Conservation (phyloP, 1,140 invertebrate species). For the Zaprionus ornatus region DNA sequence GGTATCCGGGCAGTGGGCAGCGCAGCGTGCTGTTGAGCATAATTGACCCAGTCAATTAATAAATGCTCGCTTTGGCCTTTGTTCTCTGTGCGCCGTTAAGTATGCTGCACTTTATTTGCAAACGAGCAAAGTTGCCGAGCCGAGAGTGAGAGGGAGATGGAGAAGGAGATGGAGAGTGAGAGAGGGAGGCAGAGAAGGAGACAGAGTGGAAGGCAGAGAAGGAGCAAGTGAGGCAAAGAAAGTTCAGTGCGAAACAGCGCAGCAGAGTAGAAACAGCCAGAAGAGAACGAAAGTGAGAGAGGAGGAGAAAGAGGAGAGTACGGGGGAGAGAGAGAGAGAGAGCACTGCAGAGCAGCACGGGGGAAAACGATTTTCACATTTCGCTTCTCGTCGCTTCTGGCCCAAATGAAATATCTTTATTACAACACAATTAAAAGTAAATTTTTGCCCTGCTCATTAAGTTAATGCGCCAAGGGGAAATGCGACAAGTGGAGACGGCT, state of each 20-base stretch:
- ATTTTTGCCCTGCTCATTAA: constrained; percentile 58
- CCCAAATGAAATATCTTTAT: constrained; percentile 54
- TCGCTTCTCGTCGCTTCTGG: constrained; percentile 20
- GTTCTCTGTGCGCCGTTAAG: constrained; percentile 36
- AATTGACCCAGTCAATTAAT: constrained; percentile 71
- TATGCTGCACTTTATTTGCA: constrained; percentile 56
- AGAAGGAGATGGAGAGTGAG: not conserved
- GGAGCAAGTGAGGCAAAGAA: not conserved
- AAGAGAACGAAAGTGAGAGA: not conserved
- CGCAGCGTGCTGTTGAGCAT: constrained; percentile 12
- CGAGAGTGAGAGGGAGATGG: not conserved
- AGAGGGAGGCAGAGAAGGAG: not conserved
- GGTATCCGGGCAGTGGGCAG: not conserved
- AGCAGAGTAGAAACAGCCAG: not conserved
- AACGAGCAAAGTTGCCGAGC: constrained; percentile 39
- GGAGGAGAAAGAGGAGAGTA: not conserved
- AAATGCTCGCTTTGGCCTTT: constrained; percentile 55
- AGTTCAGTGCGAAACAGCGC: too few species aligned
- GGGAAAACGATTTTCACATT: constrained; percentile 32
- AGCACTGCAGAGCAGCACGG: not conserved
- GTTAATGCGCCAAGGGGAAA: constrained; percentile 55
- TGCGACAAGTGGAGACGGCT: constrained; percentile 9
- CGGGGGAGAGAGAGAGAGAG: too few species aligned
- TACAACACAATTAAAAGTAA: constrained; percentile 64
- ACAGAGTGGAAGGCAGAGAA: too few species aligned